Evolutionary conservation across 2,113 vertebrate species (phyloP), one percentile per base, ranked within the genome.

Genomic region (Embiotoca jacksoni): DNA sequence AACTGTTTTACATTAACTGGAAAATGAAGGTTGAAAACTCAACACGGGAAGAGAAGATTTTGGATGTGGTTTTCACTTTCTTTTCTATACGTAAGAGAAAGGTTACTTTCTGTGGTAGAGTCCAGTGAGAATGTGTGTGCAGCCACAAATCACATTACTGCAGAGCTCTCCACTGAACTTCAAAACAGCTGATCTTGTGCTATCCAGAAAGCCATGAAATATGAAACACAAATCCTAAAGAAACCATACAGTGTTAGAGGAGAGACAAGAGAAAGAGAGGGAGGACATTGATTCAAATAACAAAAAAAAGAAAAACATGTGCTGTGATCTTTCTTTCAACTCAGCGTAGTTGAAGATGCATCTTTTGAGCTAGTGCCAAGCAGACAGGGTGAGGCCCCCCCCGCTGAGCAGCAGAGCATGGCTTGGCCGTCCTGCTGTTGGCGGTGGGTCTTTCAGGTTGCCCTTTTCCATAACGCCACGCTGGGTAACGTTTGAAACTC

Each of bases 401-500:
- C 72, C 4, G 32, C 72, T 50, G 80, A 76, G 78, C 58, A 16
- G 33, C 66, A 81, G 67, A 61, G 78, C 67, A 64, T 5, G 31
- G 75, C 57, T 52, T 47, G 41, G 69, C 52, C 9, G 2, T 68
- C 78, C 82, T 73, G 75, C 85, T 69, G 80, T 16, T 71, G 78
- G 58, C 41, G 57, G 64, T 37, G 72, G 81, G 30, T 58, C 73
- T 78, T 83, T 89, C 60, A 84, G 80, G 61, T 72, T 82, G 85
- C 67, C 82, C 79, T 88, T 90, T 87, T 84, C 78, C 71, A 60
- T 72, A 80, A 72, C 68, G 53, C 74, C 85, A 85, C 2, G 60
- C 89, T 84, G 85, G 33, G 85, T 71, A 77, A 83, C 69, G 76
- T 86, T 87, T 82, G 78, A 80, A 88, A 72, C 82, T 78, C 81